Conservation (phyloP, 2,113 vertebrate genomes). For the Dasyurus viverrinus region DNA sequence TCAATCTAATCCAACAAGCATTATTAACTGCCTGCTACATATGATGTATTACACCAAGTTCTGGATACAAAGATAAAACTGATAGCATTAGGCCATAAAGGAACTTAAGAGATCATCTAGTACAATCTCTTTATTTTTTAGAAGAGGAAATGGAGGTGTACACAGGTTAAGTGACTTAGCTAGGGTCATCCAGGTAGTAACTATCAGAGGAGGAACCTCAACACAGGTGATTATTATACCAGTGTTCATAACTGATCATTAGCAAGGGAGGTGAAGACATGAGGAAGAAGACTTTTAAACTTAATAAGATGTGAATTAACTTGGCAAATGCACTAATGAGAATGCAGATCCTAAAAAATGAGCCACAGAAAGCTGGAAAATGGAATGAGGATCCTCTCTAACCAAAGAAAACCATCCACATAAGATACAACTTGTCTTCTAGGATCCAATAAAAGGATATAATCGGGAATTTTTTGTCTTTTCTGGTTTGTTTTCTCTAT, state of each 20-base stretch:
- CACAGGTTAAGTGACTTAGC: background rate
- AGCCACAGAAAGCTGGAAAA: background rate
- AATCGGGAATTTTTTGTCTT: background rate
- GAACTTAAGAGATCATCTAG: background rate
- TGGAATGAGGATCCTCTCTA: background rate
- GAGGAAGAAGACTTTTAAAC: background rate
- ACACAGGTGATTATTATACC: background rate
- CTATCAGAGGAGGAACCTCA: background rate
- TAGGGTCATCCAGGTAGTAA: background rate
- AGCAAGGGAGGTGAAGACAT: background rate
- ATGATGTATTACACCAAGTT: background rate
- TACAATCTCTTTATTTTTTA: background rate
- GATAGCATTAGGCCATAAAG: background rate
- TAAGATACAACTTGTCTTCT: background rate
- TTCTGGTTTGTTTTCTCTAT: background rate
- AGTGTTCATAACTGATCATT: background rate
- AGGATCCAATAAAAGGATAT: background rate
- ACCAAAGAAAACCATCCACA: background rate
- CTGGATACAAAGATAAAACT: background rate
- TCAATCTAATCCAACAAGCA: background rate
- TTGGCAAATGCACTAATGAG: background rate
- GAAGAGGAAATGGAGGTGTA: background rate
- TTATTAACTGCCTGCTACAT: background rate
- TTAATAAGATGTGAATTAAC: background rate
- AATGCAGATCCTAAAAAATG: background rate